A percentile compares a stretch with the other conserved stretches of the same genome.
Evolutionary conservation across 1,140 invertebrate genomes (phyloP).

Genomic region (Conus ventricosus): DNA sequence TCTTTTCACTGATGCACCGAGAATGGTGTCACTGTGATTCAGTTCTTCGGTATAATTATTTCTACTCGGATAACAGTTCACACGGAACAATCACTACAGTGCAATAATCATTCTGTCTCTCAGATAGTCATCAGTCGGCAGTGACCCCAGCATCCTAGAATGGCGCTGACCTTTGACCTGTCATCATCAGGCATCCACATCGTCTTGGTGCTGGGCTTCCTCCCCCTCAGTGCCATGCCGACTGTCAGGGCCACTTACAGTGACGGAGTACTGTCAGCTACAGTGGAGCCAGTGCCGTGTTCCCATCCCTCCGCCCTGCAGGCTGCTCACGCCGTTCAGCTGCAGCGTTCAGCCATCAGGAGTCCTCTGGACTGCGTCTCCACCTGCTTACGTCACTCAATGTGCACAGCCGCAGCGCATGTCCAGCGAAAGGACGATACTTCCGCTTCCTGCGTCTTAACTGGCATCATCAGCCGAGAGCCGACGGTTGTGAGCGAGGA

Average conservation of each 20-base stretch:
- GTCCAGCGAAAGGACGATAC: not conserved
- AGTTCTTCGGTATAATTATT: no score
- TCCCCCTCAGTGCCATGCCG: not conserved
- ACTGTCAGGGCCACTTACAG: not conserved
- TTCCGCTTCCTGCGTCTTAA: not conserved
- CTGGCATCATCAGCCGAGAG: not conserved
- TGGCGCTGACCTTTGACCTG: not conserved
- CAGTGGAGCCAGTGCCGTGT: not conserved
- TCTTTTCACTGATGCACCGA: no score
- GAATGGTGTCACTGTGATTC: no score
- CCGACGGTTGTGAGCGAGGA: not conserved
- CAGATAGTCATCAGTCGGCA: no score
- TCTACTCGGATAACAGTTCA: no score
- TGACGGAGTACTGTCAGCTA: not conserved
- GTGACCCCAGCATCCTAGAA: not conserved
- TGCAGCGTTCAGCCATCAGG: not conserved
- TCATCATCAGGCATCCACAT: not conserved
- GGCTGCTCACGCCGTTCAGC: not conserved
- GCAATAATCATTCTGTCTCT: no score
- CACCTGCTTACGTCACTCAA: not conserved
- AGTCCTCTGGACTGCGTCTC: not conserved
- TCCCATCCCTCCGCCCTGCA: not conserved
- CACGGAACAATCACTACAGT: no score
- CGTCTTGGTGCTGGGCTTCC: not conserved
- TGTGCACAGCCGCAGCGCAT: not conserved